Evolutionary conservation across 2,888 invertebrate genomes (phyloP).

Genomic region (Linnaemya vulpina): DNA sequence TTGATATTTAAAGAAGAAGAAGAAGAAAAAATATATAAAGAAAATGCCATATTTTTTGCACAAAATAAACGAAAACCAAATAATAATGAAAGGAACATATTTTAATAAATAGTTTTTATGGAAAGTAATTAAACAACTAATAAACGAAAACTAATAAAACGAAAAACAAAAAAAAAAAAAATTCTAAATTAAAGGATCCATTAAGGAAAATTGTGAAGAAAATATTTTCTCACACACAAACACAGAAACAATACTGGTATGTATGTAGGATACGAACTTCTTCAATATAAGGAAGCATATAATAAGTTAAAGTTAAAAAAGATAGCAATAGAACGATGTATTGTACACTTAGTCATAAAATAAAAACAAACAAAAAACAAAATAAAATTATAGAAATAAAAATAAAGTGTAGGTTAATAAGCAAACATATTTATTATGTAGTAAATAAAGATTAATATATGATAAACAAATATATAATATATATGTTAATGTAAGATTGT

Average conservation of each 20-base stretch:
- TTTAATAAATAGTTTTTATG: conserved; percentile 70
- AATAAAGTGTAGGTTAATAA: conserved; percentile 46
- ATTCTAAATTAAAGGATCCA: conserved; percentile 40
- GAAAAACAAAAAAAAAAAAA: conserved; percentile 16
- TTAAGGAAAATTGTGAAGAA: conserved; percentile 47
- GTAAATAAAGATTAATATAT: conserved; percentile 49
- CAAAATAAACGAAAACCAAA: conserved; percentile 55
- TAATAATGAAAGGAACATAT: conserved; percentile 60
- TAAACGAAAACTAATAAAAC: conserved; percentile 7
- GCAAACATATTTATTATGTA: conserved; percentile 51
- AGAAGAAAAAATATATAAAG: conserved; percentile 26
- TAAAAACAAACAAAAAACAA: conserved; percentile 23
- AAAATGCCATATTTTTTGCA: conserved; percentile 71
- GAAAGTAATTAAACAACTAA: conserved; percentile 31
- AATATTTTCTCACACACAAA: conserved; percentile 55
- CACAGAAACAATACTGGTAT: conserved; percentile 62
- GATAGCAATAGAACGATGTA: conserved; percentile 42
- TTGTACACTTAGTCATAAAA: conserved; percentile 66
- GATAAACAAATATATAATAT: not conserved
- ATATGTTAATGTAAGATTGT: conserved; percentile 66
- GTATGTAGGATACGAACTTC: conserved; percentile 52
- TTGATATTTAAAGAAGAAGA: conserved; percentile 14
- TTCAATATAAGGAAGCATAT: conserved; percentile 65
- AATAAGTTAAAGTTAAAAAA: conserved; percentile 1
- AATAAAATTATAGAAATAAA: not conserved